Conservation (phyloP, 2,888 invertebrate genomes). For the Empis stercorea region DNA sequence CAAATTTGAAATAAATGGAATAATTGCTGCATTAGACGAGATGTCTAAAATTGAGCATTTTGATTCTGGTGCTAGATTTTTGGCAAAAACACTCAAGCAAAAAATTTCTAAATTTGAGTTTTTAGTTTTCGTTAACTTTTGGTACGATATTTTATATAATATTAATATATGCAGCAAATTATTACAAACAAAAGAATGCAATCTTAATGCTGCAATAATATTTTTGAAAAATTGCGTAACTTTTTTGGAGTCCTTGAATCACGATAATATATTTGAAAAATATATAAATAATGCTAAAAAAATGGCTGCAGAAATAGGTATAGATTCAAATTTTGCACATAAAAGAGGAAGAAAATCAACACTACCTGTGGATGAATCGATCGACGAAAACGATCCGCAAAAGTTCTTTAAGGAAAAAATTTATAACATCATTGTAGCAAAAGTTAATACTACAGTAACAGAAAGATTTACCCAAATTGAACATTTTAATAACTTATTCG, state of each 20-base stretch:
- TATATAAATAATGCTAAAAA: constrained; percentile 1
- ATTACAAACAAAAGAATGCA: constrained; percentile 1
- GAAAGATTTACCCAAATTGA: constrained; percentile 1
- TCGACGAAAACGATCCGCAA: constrained; percentile 1
- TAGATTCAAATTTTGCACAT: constrained; percentile 1
- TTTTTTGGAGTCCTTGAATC: constrained; percentile 2
- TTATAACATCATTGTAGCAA: constrained; percentile 2
- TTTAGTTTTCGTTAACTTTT: neutral
- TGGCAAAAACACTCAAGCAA: neutral
- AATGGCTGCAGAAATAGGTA: neutral
- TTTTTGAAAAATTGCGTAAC: constrained; percentile 1
- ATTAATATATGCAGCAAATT: constrained; percentile 1
- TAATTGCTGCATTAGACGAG: neutral
- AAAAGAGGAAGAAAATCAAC: neutral
- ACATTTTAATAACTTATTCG: neutral
- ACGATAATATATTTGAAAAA: constrained; percentile 1
- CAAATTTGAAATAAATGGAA: neutral
- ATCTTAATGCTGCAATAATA: constrained; percentile 2
- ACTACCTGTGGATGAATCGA: constrained; percentile 1
- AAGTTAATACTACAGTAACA: neutral
- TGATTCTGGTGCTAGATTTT: neutral
- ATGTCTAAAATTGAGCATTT: neutral
- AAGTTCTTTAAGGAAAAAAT: constrained; percentile 1
- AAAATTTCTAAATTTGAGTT: neutral
- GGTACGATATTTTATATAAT: neutral